A percentile compares a stretch with the other conserved stretches of the same genome.
Evolutionary conservation across 2,797 vertebrate species (phyloP).

Genomic region (Aulostomus chinensis): DNA sequence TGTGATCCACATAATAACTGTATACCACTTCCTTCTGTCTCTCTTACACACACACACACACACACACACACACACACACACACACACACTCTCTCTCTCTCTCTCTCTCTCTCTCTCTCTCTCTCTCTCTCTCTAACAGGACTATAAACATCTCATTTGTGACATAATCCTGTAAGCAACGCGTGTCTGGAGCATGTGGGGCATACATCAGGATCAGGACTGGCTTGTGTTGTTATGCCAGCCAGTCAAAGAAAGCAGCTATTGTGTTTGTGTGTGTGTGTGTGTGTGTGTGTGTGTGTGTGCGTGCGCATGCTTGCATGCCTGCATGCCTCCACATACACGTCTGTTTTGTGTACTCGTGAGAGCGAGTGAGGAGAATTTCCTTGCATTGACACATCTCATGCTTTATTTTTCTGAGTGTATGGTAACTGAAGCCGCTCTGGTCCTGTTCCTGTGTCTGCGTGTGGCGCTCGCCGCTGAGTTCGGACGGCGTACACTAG

Average conservation of each 20-base stretch:
- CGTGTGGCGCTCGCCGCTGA: conserved; percentile 54
- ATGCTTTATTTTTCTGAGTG: neutral
- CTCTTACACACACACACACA: neutral
- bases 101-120: too few relatives aligned
- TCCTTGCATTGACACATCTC: too few relatives aligned
- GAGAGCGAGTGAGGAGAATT: too few relatives aligned
- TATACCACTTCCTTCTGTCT: neutral
- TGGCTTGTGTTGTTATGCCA: conserved; percentile 80
- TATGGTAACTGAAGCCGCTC: conserved; percentile 64
- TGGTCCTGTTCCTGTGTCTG: conserved; percentile 73
- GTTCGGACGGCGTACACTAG: conserved; percentile 57
- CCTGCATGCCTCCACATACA: conserved; percentile 32
- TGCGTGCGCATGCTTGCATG: neutral
- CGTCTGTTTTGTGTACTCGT: conserved; percentile 16
- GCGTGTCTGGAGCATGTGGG: conserved; percentile 80
- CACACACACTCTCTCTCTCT: conserved; percentile 11
- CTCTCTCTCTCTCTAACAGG: too few relatives aligned
- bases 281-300: neutral
- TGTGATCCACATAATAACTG: neutral
- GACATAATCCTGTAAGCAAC: conserved; percentile 71
- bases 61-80: conserved; percentile 13
- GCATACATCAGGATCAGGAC: conserved; percentile 70
- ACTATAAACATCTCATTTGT: conserved; percentile 56
- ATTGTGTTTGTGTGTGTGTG: conserved; percentile 76
- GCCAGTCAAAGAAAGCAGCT: conserved; percentile 84